Evolutionary conservation across 2,797 vertebrate genomes (phyloP), one percentile per base, ranked within the genome.

Genomic region (Bucorvus abyssinicus): DNA sequence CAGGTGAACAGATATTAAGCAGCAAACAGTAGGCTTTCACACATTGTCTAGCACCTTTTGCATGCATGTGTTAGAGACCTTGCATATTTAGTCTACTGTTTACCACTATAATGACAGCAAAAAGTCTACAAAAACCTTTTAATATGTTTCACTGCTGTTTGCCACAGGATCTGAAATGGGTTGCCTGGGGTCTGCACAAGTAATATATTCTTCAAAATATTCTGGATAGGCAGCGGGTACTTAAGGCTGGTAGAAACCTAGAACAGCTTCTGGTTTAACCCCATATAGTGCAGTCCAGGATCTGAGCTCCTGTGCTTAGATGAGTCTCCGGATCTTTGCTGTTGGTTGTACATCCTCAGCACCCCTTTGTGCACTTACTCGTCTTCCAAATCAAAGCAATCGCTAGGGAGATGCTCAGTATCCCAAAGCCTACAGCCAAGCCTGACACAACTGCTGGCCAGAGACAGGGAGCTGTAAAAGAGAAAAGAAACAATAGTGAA

Each of bases 381-480:
- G 89, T 94, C 68, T 92, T 93, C 91, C 87, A 95, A 74, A 94
- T 40, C 63, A 96, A 76, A 79, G 67, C 44, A 89, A 50, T 22
- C 0, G 5, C 69, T 32, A 96, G 59, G 38, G 36, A 34, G 61
- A 88, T 29, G 77, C 90, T 95, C 84, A 96, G 57, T 42, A 61
- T 73, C 36, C 92, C 94, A 86, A 96, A 95, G 34, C 32, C 69
- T 69, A 81, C 6, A 61, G 70, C 65, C 65, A 95, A 84, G 49
- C 73, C 61, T 6, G 24, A 57, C 50, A 81, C 50, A 90, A 65
- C 34, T 32, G 50, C 77, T 93, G 86, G 34, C 73, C 36, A 14
- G 34, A 49, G 24, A 81, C 0, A 0, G 16, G 50, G 34, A 90
- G 16, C 88, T 92, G 74, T 81, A 38, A 90, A 91, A 88, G 50